Evolutionary conservation across 2,888 invertebrate species (phyloP).

Genomic region (Coremacera marginata): DNA sequence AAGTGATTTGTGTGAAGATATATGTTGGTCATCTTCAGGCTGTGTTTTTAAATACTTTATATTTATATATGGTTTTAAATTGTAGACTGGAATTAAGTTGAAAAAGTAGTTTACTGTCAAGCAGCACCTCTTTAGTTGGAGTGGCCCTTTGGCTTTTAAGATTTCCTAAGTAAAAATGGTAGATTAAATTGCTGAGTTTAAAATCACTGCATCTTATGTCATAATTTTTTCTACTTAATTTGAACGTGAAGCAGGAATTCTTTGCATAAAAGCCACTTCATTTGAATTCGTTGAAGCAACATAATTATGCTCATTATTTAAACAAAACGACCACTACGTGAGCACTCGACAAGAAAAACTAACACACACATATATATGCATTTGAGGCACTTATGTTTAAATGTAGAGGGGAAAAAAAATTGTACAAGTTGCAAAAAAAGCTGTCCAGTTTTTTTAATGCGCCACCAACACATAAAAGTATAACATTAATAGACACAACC

Average conservation of each 20-base stretch:
- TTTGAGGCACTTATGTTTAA: not conserved
- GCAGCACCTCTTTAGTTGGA: too few species aligned
- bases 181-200: too few species aligned
- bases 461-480: conserved; percentile 9
- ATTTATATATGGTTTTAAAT: too few species aligned
- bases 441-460: not conserved
- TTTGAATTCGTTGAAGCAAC: conserved; percentile 1
- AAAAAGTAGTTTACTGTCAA: too few species aligned
- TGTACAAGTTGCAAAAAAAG: conserved; percentile 12
- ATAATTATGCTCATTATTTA: conserved; percentile 31
- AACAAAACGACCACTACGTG: conserved; percentile 8
- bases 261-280: not conserved
- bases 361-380: conserved; percentile 15
- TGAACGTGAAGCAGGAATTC: not conserved
- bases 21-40: too few species aligned
- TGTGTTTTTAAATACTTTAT: too few species aligned
- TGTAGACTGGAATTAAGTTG: too few species aligned
- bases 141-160: too few species aligned
- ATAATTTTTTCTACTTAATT: conserved; percentile 15
- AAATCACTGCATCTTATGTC: too few species aligned
- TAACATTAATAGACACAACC: not conserved
- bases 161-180: too few species aligned
- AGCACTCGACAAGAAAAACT: not conserved
- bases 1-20: too few species aligned
- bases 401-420: conserved; percentile 5